Base-by-base conservation (phyloP, 2,888 invertebrate genomes). In the Cabera pusaria region DNA sequence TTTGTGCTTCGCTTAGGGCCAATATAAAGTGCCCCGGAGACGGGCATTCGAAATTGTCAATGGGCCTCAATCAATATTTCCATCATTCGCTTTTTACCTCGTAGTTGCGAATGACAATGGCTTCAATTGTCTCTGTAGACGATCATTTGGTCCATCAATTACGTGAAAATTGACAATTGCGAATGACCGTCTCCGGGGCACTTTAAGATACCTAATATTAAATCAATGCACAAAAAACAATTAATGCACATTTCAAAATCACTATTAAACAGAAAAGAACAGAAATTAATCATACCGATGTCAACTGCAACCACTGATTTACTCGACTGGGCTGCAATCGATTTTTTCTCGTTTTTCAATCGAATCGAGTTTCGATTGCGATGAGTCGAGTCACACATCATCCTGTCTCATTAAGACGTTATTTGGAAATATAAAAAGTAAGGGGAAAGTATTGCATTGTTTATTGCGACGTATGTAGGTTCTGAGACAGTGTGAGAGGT, bases 361-460 rank as follows among this genome's bases (percentile, higher is more conserved):
- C 41, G 49, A 44, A 34, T 43, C 43, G 35, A 37, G 39, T 40
- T 46, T 38, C 40, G 37, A 37, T 41, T 44, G 43, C 44, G 49
- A 46, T 49, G 53, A 46, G 52, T 33, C 42, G 47, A 52, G 49
- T 65, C 60, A 68, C 70, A 60, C 67, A 66, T 72, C 72, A 73
- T 68, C 21, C 64, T 72, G 72, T 71, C 72, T 73, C 72, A 73
- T 73, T 73, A 73, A 65, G 72, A 69, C 63, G 47, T 65, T 70
- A 68, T 66, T 68, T 70, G 62, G 56, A 50, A 59, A 56, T 56
- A 56, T 65, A 63, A 66, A 63, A 59, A 40, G 28, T 19, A 11
- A 49, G 42, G 45, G 51, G 59, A 60, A 56, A 60, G 62, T 41
- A 59, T 52, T 52, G 61, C 59, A 58, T 57, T 57, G 63, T 59